These are phyloP conservation scores for Rhinoderma darwinii DNA, from an alignment of 2,113 vertebrate species.

Conservation along the genomic window DNA sequence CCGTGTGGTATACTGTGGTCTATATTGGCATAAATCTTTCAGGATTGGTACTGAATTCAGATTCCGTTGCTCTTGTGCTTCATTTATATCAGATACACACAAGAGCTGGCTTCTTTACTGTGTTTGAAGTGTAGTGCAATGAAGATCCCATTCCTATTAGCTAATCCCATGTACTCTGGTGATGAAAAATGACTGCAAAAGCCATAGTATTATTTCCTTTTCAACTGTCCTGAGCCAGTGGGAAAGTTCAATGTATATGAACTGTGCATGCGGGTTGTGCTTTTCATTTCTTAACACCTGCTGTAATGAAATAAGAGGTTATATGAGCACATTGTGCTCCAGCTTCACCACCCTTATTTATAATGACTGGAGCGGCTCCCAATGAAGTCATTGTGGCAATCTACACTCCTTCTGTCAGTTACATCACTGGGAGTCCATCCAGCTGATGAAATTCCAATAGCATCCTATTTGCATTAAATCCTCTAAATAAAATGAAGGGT, in stretches of 20 bases:
- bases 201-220: conserved; percentile 41
- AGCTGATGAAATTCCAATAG: conserved; percentile 16
- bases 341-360: conserved; percentile 55
- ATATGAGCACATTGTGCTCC: conserved; percentile 45
- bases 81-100: conserved; percentile 19
- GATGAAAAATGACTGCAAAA: conserved; percentile 23
- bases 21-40: not conserved
- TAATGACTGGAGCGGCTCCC: conserved; percentile 52
- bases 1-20: not conserved
- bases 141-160: not conserved
- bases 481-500: not conserved
- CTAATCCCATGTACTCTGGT: not conserved
- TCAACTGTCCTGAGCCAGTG: conserved; percentile 35
- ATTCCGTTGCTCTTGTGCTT: not conserved
- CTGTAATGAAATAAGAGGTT: conserved; percentile 55
- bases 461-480: conserved; percentile 22
- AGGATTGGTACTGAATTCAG: not conserved
- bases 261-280: conserved; percentile 33
- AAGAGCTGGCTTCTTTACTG: conserved; percentile 31
- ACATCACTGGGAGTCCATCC: conserved; percentile 52
- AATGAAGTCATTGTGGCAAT: conserved; percentile 54
- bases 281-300: conserved; percentile 48
- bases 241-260: conserved; percentile 23
- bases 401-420: conserved; percentile 47
- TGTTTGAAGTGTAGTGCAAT: conserved; percentile 33